A percentile compares a stretch with the other conserved stretches of the same genome.
These are phyloP conservation scores for Thalassoma bifasciatum DNA, from an alignment of 2,113 vertebrate genomes.

Conservation along the genomic window DNA sequence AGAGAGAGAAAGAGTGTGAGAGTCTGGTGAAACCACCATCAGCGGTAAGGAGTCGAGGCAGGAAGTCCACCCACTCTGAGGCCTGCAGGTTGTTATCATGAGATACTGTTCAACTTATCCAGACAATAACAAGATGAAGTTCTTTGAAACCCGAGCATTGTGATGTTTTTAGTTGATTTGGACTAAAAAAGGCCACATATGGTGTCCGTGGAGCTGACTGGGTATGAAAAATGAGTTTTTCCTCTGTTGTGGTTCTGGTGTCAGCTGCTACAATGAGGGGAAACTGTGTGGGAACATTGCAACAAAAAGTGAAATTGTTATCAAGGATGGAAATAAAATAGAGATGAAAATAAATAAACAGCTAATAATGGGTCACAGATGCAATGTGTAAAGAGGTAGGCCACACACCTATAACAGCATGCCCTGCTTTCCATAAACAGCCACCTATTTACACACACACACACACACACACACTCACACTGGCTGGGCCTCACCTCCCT, in stretches of 20 bases:
- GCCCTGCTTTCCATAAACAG: slow-evolving; percentile 38
- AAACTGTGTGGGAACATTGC: too few relatives aligned
- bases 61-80: slow-evolving; percentile 75
- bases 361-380: neutral
- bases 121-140: slow-evolving; percentile 26
- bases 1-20: slow-evolving; percentile 7
- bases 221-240: neutral
- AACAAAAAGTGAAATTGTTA: neutral
- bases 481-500: slow-evolving; percentile 74
- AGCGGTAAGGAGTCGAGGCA: slow-evolving; percentile 53
- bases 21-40: slow-evolving; percentile 46
- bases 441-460: slow-evolving; percentile 29
- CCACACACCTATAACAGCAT: slow-evolving; percentile 34
- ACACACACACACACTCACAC: slow-evolving; percentile 40
- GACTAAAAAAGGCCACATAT: neutral
- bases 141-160: neutral
- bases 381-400: slow-evolving; percentile 5
- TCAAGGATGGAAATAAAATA: neutral
- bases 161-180: neutral
- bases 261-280: neutral
- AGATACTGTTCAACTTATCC: slow-evolving; percentile 41
- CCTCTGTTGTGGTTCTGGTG: neutral
- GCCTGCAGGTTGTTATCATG: slow-evolving; percentile 59
- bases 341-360: neutral
- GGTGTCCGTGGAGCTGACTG: neutral